Base-by-base conservation (phyloP, 2,888 invertebrate species). In the Rotaria magnacalcarata region DNA sequence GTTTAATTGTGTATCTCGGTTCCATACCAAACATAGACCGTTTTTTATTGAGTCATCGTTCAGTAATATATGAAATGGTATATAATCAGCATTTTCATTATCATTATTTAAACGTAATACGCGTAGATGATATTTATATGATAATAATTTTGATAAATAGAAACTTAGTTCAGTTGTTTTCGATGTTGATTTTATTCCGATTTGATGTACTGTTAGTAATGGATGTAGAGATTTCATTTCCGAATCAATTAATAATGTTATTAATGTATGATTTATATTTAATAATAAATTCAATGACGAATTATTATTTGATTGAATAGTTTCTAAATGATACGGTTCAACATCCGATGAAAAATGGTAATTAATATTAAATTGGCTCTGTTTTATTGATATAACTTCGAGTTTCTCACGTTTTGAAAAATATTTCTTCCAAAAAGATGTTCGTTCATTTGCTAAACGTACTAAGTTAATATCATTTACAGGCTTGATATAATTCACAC, bases 251-350 rank as follows among this genome's bases (percentile, higher is more conserved):
- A 80, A 47, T n/a, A 80, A n/a, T 47, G 47, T n/a, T 41, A 47
- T n/a, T 80, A 80, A 80, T n/a, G 80, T n/a, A 47, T 80, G 47
- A 47, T 80, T 80, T 0, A 80, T 80, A n/a, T 80, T 80, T 80
- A 80, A 80, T 47, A 14, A n/a, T 80, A 80, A 80, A 47, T 80
- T 21, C 5, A 80, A n/a, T 24, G 47, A 80, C 14, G 24, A 14
- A 43, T 80, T 7, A 19, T 41, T 47, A 47, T 43, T 24, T 10
- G n/a, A n/a, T 47, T n/a, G 43, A 10, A 80, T 47, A 2, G 47
- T 47, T 80, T 80, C 80, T 43, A 80, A 24, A n/a, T n/a, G 14
- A 47, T 80, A 80, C 19, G 47, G 43, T 80, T 24, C 80, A 11
- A 21, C n/a, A n/a, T 47, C n/a, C 1, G 8, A 4, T 11, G 43